phyloP scores from a whole-genome alignment of 2,113 vertebrate genomes.

The Grus americana region DNA sequence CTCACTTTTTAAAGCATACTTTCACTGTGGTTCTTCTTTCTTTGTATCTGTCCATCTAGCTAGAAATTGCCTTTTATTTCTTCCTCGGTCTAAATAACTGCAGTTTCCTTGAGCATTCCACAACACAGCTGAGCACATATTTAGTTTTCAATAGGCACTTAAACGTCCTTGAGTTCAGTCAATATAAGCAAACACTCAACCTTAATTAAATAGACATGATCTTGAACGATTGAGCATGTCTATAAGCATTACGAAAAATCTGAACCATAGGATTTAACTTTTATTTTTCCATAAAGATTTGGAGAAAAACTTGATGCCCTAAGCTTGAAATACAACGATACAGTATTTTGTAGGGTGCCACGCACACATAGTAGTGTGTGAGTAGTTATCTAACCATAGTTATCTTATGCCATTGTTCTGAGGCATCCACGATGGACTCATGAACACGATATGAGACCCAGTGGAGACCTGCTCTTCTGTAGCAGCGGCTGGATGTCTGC shows the following conservation, averaged over 20 bases:
- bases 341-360: not conserved
- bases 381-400: not conserved
- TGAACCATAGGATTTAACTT: not conserved
- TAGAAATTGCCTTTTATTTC: not conserved
- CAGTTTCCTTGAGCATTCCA: not conserved
- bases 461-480: not conserved
- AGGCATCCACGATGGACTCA: not conserved
- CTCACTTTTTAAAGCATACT: not conserved
- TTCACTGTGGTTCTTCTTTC: not conserved
- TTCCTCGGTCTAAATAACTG: not conserved
- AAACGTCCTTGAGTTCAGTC: not conserved
- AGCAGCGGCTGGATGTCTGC: not conserved
- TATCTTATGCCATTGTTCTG: not conserved
- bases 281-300: not conserved
- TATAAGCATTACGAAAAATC: not conserved
- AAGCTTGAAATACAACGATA: not conserved
- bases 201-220: not conserved
- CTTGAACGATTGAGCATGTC: not conserved
- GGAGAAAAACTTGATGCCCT: not conserved
- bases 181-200: not conserved
- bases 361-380: not conserved
- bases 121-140: not conserved
- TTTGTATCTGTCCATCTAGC: not conserved
- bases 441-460: accelerated
- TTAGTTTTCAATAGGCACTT: not conserved